phyloP scores from a whole-genome alignment of 2,113 vertebrate species.

The Equus quagga region DNA sequence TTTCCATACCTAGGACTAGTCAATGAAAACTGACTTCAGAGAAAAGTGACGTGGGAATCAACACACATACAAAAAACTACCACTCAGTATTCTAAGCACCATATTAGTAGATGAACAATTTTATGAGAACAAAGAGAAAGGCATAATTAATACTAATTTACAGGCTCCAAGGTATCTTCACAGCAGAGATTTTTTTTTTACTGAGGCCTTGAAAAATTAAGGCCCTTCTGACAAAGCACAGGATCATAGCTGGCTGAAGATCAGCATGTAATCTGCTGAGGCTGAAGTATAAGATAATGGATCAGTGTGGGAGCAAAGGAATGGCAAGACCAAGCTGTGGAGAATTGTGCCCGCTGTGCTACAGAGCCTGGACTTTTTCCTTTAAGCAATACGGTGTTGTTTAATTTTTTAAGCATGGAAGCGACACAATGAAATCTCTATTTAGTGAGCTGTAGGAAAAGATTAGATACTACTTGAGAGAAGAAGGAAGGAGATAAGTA shows the following conservation, averaged over 20 bases:
- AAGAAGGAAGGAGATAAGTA: background rate
- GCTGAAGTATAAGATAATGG: background rate
- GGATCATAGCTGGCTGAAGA: background rate
- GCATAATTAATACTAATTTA: background rate
- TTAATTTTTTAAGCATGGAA: background rate
- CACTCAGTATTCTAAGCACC: background rate
- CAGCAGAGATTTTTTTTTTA: background rate
- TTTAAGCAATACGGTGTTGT: background rate
- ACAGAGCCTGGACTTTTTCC: background rate
- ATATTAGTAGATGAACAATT: background rate
- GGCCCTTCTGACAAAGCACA: background rate
- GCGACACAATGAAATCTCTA: background rate
- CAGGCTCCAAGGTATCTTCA: background rate
- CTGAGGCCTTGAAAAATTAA: background rate
- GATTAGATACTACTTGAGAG: background rate
- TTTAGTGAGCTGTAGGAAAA: background rate
- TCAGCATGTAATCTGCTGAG: background rate
- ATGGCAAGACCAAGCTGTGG: background rate
- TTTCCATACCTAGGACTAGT: background rate
- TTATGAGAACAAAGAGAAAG: slow-evolving; percentile 15
- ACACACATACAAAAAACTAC: background rate
- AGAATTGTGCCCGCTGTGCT: no score
- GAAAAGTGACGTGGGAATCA: background rate
- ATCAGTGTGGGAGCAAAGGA: background rate
- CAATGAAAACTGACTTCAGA: background rate